Evolutionary conservation across 2,888 invertebrate genomes (phyloP), one percentile per base, ranked within the genome.

Genomic region (Listrodromus nycthemerus): DNA sequence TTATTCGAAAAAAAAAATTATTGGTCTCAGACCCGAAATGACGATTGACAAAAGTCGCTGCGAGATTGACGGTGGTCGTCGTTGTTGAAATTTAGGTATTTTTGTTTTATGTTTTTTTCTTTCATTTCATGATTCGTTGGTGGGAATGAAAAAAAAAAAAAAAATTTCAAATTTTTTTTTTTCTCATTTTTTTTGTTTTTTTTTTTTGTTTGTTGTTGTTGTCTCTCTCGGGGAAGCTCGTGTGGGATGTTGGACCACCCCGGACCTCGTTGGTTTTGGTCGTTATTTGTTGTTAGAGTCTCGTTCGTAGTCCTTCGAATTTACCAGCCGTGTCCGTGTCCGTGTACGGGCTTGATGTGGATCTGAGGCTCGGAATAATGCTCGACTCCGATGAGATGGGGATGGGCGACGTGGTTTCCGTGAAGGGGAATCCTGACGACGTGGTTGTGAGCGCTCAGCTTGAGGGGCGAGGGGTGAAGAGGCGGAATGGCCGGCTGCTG

Each of bases 331-430:
- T 95, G 37, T 93, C 94, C 3, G 92, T 93, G 21, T 93, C 94
- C 24, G 94, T 95, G 77, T 94, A 95, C 93, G 92, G 95, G 80
- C 94, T 95, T 80, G 94, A 95, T 52, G 90, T 95, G 85, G 93
- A 95, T 67, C 94, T 94, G 93, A 88, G 95, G 78, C 94, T 95
- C 73, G 94, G 94, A 91, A 92, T 91, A 92, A 93, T 95, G 73
- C 93, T 95, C 61, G 94, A 95, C 63, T 93, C 95, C 85, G 94
- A 95, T 27, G 94, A 95, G 93, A 92, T 95, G 88, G 93, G 95
- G 85, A 93, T 95, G 48, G 92, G 94, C 0, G 93, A 94, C 2
- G 92, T 95, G 5, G 93, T 89, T 87, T 65, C 75, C 86, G 30
- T 88, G 87, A 84, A 91, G 91, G 78, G 91, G 93, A 80, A 93